These are phyloP conservation scores for Psephotus haematonotus DNA, from an alignment of 2,113 vertebrate genomes.

Conservation along the genomic window DNA sequence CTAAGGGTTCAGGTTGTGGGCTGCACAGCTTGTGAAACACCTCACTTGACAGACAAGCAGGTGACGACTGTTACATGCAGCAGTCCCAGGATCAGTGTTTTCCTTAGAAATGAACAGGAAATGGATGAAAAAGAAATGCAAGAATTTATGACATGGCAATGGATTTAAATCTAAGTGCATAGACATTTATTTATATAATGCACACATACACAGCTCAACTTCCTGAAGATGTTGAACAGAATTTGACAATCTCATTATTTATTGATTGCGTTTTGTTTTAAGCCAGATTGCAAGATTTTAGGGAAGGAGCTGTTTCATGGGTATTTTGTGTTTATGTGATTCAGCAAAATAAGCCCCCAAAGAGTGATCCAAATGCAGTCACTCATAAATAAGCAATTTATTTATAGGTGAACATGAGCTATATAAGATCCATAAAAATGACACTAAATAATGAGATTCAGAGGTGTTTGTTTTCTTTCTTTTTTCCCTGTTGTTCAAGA, in stretches of 20 bases:
- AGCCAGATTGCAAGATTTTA: background rate
- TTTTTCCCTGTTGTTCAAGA: background rate
- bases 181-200: background rate
- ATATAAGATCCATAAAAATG: background rate
- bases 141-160: constrained; percentile 5
- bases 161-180: background rate
- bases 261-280: background rate
- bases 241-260: background rate
- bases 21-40: background rate
- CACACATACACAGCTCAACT: background rate
- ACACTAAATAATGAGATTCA: background rate
- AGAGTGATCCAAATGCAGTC: background rate
- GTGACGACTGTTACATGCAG: background rate
- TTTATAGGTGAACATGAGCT: background rate
- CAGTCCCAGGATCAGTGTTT: background rate
- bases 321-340: background rate
- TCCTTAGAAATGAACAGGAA: constrained; percentile 22
- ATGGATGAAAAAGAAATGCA: background rate
- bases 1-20: background rate
- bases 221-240: constrained; percentile 28
- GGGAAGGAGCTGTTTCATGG: background rate
- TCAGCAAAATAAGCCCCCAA: background rate
- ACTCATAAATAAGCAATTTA: background rate
- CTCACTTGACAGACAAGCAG: constrained; percentile 1
- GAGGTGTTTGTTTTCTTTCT: background rate